phyloP scores from a whole-genome alignment of 1,140 invertebrate species.

The Mesaphorura yosii region DNA sequence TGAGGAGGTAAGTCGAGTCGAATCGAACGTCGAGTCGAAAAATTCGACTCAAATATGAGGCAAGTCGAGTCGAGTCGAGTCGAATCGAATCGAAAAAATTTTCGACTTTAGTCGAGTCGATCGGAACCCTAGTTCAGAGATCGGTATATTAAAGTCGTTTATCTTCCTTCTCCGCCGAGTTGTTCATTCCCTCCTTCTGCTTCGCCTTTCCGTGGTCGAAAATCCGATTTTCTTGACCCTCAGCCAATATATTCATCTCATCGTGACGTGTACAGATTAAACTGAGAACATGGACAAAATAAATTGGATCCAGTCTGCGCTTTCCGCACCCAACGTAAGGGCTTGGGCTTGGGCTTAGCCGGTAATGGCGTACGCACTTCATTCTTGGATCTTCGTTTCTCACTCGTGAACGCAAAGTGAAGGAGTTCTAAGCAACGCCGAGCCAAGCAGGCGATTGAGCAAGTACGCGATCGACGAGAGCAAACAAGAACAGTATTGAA shows the following conservation, averaged over 20 bases:
- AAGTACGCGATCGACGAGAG: no score
- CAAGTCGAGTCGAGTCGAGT: neutral
- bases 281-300: slow-evolving; percentile 29
- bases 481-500: no score
- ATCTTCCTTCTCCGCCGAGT: slow-evolving; percentile 26
- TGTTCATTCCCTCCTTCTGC: no score
- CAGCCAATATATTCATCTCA: slow-evolving; percentile 31
- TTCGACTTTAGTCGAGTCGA: neutral
- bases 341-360: no score
- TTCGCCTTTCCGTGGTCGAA: slow-evolving; percentile 12
- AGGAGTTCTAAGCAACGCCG: no score
- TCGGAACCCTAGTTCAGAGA: slow-evolving; percentile 15
- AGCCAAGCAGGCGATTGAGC: no score
- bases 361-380: no score
- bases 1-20: no score
- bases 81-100: neutral
- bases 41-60: neutral
- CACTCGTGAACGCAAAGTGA: no score
- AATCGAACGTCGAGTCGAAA: neutral
- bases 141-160: slow-evolving; percentile 30
- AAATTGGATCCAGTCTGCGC: slow-evolving; percentile 27
- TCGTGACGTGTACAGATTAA: slow-evolving; percentile 31
- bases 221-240: slow-evolving; percentile 30
- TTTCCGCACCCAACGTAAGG: neutral
- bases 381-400: no score